Percentiles rank a stretch among this genome's conserved stretches.
These are phyloP conservation scores for Dromococcyx pavoninus DNA, from an alignment of 2,797 vertebrate genomes.

Conservation along the genomic window DNA sequence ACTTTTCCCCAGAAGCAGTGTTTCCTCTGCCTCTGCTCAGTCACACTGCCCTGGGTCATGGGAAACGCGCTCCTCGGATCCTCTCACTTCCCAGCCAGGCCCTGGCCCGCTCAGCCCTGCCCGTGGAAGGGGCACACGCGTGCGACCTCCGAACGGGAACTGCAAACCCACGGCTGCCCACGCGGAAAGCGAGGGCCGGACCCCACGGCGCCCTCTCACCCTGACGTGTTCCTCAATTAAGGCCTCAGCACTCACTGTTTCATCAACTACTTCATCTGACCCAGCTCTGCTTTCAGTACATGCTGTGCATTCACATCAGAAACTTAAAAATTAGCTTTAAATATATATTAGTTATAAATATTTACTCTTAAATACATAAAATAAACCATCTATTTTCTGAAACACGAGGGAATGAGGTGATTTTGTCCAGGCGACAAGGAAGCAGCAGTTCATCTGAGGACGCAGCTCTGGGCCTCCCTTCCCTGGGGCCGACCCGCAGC, in stretches of 20 bases:
- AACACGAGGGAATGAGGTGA: background rate
- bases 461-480: background rate
- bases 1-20: conserved; percentile 46
- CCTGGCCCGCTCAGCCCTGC: conserved; percentile 17
- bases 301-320: background rate
- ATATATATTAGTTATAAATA: background rate
- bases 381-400: background rate
- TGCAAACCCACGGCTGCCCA: background rate
- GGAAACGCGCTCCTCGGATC: conserved; percentile 70
- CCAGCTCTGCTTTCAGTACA: background rate
- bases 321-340: background rate
- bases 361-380: background rate
- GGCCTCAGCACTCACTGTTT: background rate
- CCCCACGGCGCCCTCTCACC: background rate
- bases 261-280: background rate
- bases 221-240: background rate
- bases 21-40: conserved; percentile 76
- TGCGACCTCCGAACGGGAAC: background rate
- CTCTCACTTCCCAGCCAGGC: conserved; percentile 64
- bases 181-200: background rate
- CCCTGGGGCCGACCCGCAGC: background rate
- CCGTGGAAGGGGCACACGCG: background rate
- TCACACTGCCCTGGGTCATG: conserved; percentile 73
- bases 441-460: background rate
- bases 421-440: background rate